Percentiles rank a stretch among this genome's conserved stretches.
These are phyloP conservation scores for Synergus umbraculus DNA, from an alignment of 2,888 invertebrate species.

Conservation along the genomic window DNA sequence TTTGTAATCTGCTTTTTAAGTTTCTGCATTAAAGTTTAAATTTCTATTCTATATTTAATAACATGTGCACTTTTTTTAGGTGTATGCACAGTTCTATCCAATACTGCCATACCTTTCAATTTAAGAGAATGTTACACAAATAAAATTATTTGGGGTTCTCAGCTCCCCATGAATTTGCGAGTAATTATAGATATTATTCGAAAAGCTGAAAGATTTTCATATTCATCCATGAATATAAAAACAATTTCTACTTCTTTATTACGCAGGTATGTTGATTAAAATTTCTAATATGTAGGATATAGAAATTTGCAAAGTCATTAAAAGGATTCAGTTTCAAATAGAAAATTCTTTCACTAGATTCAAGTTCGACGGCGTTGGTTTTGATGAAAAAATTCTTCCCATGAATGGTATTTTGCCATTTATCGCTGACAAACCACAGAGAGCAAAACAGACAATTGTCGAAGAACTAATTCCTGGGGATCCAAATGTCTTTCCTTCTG, in stretches of 20 bases:
- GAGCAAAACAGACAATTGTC: slow-evolving; percentile 63
- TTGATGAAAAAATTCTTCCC: neutral
- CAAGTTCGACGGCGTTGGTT: slow-evolving; percentile 22
- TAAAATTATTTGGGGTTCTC: slow-evolving; percentile 76
- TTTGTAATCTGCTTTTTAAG: neutral
- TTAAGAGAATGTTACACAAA: slow-evolving; percentile 81
- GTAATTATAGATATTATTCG: slow-evolving; percentile 81
- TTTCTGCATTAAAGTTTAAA: neutral
- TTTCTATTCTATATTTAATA: neutral
- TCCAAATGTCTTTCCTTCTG: slow-evolving; percentile 57
- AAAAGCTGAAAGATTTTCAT: slow-evolving; percentile 80
- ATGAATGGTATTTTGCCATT: slow-evolving; percentile 47
- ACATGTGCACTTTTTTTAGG: slow-evolving; percentile 44
- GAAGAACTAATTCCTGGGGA: slow-evolving; percentile 67
- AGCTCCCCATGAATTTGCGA: slow-evolving; percentile 80
- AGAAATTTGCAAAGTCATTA: too few relatives aligned
- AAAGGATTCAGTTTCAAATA: neutral
- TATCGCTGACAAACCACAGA: slow-evolving; percentile 63
- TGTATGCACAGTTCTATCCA: slow-evolving; percentile 50
- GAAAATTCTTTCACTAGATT: slow-evolving; percentile 1
- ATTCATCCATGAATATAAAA: slow-evolving; percentile 73
- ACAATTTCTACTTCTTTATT: slow-evolving; percentile 20
- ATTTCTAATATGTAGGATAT: neutral
- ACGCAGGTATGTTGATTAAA: slow-evolving; percentile 3
- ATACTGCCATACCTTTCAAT: slow-evolving; percentile 79